phyloP scores from a whole-genome alignment of 2,113 vertebrate genomes.

The Ginglymostoma cirratum region DNA sequence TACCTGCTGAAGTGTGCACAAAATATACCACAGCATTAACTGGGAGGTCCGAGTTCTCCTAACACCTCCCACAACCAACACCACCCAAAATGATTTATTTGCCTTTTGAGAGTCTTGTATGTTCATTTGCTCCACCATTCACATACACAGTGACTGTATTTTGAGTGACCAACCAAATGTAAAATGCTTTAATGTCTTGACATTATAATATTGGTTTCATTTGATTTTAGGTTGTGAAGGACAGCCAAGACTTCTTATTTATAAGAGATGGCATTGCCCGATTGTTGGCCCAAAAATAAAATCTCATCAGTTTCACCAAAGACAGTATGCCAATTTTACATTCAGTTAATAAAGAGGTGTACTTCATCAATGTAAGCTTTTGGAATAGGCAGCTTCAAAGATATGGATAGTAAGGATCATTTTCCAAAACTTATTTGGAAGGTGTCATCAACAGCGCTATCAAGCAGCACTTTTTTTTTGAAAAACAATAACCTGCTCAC shows the following conservation, averaged over 20 bases:
- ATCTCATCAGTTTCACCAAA: not conserved
- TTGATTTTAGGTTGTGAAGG: not conserved
- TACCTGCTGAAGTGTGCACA: not conserved
- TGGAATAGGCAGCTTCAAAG: not conserved
- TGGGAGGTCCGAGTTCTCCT: not conserved
- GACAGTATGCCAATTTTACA: not conserved
- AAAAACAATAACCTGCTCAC: no score
- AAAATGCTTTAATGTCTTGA: not conserved
- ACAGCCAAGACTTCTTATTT: not conserved
- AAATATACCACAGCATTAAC: not conserved
- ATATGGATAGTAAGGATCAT: not conserved
- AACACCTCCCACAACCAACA: not conserved
- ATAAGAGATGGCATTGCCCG: not conserved
- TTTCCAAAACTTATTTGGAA: not conserved
- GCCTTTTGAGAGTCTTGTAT: not conserved
- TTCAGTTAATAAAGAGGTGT: not conserved
- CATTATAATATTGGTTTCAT: not conserved
- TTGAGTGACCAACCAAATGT: not conserved
- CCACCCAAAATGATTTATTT: constrained; percentile 4
- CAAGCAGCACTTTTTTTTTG: no score
- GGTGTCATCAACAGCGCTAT: no score
- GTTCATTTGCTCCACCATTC: not conserved
- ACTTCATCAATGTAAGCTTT: not conserved
- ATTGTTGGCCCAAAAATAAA: not conserved
- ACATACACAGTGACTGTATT: not conserved